Conservation (phyloP, 2,113 vertebrate species). For the Trogon melanurus region DNA sequence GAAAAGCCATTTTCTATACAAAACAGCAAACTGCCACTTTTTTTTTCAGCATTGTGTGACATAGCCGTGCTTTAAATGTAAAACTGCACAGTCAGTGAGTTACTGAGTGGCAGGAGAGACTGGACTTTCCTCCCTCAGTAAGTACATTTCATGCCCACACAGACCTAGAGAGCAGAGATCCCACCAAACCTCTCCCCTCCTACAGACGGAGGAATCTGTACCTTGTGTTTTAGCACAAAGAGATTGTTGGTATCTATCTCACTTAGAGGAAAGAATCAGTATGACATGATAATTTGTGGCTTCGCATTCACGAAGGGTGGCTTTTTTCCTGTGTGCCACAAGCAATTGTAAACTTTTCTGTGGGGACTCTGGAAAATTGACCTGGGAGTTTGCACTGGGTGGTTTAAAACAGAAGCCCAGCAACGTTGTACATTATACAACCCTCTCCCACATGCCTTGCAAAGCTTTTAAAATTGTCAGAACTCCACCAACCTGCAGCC, state of each 20-base stretch:
- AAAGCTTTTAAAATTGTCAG: background rate
- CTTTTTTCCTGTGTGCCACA: background rate
- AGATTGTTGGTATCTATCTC: background rate
- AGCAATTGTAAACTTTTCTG: background rate
- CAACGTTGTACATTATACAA: background rate
- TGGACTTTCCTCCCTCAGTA: background rate
- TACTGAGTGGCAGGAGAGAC: background rate
- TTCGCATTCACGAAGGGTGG: background rate
- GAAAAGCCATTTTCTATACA: slow-evolving; percentile 63
- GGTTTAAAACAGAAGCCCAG: background rate
- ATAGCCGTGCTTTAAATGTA: slow-evolving; percentile 1
- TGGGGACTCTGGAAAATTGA: background rate
- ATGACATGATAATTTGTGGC: background rate
- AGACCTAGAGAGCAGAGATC: background rate
- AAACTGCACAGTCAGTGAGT: slow-evolving; percentile 54
- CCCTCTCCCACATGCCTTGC: background rate
- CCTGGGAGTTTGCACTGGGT: background rate
- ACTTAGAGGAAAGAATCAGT: background rate
- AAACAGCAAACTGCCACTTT: slow-evolving; percentile 52
- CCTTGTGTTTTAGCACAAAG: background rate
- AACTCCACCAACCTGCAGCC: background rate
- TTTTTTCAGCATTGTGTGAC: slow-evolving; percentile 6
- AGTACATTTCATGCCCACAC: background rate
- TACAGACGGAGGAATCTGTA: background rate
- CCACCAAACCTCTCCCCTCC: background rate